Conservation (phyloP, 2,797 vertebrate genomes). For the Sebastes oblongus region DNA sequence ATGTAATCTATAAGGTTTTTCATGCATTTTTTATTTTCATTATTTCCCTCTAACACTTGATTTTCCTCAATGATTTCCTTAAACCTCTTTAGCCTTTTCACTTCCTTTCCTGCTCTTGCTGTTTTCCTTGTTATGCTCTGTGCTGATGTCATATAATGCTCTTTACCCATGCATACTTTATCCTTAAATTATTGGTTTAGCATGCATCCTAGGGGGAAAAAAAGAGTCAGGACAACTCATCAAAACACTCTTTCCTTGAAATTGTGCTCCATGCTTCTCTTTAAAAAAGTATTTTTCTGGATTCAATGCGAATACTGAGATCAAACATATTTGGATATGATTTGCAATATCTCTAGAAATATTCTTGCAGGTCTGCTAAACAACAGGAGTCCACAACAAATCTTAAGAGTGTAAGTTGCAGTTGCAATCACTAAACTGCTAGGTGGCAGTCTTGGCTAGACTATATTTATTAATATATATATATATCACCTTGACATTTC, state of each 20-base stretch:
- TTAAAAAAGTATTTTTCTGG: not conserved
- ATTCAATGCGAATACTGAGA: not conserved
- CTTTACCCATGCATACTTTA: not conserved
- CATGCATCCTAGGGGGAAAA: not conserved
- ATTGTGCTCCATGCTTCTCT: not conserved
- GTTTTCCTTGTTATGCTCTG: constrained; percentile 18
- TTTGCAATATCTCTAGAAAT: not conserved
- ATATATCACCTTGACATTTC: constrained; percentile 10
- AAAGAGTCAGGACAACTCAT: not conserved
- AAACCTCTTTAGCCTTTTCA: constrained; percentile 13
- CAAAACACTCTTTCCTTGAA: not conserved
- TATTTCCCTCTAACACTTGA: constrained; percentile 10
- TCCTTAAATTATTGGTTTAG: not conserved
- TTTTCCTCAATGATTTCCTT: constrained; percentile 24
- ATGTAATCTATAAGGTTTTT: not conserved
- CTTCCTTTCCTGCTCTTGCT: not conserved
- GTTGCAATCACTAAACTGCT: not conserved
- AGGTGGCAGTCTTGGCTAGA: constrained; percentile 25
- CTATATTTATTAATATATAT: not conserved
- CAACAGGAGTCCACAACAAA: not conserved
- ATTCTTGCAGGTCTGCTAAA: not conserved
- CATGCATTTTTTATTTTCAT: constrained; percentile 72
- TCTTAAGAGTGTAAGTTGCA: not conserved
- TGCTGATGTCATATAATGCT: constrained; percentile 4
- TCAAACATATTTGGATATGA: not conserved